A percentile compares a stretch with the other conserved stretches of the same genome.
phyloP scores from a whole-genome alignment of 2,888 invertebrate genomes.

The Blastobasis adustella region DNA sequence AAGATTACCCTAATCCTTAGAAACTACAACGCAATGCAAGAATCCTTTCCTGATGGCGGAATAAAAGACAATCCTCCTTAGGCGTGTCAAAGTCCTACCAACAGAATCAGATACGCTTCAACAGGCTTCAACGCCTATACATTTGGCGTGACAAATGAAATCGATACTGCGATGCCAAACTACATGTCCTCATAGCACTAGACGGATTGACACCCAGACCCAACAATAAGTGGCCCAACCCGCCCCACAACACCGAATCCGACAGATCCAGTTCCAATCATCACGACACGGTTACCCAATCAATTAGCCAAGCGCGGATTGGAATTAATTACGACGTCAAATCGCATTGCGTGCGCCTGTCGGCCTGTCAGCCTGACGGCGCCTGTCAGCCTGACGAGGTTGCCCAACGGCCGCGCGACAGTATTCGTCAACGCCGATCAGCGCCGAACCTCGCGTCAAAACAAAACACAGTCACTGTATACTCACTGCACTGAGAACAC shows the following conservation, averaged over 20 bases:
- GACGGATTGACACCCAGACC: no score
- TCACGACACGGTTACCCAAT: slow-evolving; percentile 19
- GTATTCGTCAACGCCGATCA: slow-evolving; percentile 15
- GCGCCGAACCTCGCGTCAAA: slow-evolving; percentile 13
- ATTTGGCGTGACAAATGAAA: no score
- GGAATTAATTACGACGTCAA: slow-evolving; percentile 32
- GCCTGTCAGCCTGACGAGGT: slow-evolving; percentile 13
- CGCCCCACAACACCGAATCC: slow-evolving; percentile 2
- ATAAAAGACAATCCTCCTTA: no score
- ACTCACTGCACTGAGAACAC: no score
- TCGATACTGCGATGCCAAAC: no score
- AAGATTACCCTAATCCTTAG: no score
- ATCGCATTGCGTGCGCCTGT: slow-evolving; percentile 26
- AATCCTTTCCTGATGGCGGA: no score
- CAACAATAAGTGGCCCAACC: background rate
- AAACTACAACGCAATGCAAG: no score
- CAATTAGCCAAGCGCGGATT: slow-evolving; percentile 24
- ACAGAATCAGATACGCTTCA: no score
- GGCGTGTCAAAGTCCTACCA: no score
- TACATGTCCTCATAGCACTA: no score
- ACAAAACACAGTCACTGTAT: background rate
- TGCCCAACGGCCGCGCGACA: slow-evolving; percentile 3
- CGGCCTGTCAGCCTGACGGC: slow-evolving; percentile 25
- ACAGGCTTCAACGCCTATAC: no score
- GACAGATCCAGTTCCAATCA: slow-evolving; percentile 12